Evolutionary conservation across 1,140 invertebrate genomes (phyloP), one percentile per base, ranked within the genome.

Genomic region (Drosophila erecta): DNA sequence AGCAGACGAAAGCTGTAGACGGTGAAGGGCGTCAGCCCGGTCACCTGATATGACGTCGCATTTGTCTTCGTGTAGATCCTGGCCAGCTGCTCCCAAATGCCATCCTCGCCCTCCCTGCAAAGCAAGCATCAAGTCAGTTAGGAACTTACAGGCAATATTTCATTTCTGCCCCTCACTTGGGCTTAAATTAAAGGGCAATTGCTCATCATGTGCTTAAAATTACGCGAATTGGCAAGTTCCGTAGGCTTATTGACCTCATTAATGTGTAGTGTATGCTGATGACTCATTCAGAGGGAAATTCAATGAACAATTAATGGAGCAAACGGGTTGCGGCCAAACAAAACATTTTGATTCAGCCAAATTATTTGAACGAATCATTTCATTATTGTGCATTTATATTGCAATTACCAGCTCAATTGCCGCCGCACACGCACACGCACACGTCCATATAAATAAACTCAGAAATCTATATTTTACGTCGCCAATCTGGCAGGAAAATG

Each of bases 1-100:
- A 95, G 92, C 60, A 96, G 94, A 56, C 95, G 93, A 93, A 96
- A 96, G 91, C 95, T 96, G 92, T 96, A 96, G 47, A 96, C 95
- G 33, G 95, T 96, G 91, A 95, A 96, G 15, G 96, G 96, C 65
- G 93, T 93, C 59, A 96, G 93, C 50, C 93, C 94, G 60, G 93
- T 93, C 74, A 96, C 94, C 84, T 94, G 93, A 93, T 95, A 95
- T 78, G 92, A 94, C 49, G 95, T 95, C 41, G 93, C 92, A 92
- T 96, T 96, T 78, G 93, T 94, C 57, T 94, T 93, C 4, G 96
- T 96, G 64, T 94, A 92, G 66, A 95, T 94, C 67, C 94, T 94
- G 58, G 94, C 93, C 65, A 93, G 93, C 71, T 94, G 93, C 87
- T 95, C 94, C 95, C 95, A 95, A 15, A 94, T 93, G 59, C 95